Evolutionary conservation across 2,888 invertebrate genomes (phyloP).

Genomic region (Drosophila melanocephala): DNA sequence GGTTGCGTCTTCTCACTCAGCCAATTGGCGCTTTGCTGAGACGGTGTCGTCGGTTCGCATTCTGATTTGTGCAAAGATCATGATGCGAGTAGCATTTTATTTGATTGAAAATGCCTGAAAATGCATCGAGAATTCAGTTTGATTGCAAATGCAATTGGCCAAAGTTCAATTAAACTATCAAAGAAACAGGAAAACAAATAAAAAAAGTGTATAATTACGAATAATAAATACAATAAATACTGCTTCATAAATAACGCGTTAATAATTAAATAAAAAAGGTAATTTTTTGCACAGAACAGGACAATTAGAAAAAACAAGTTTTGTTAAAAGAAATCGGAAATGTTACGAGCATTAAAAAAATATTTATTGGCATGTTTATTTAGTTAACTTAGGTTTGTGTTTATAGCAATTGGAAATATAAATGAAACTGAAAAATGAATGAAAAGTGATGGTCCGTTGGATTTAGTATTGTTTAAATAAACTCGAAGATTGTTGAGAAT

Average conservation of each 20-base stretch:
- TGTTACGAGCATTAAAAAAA: neutral
- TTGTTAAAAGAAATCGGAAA: neutral
- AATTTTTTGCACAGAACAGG: constrained; percentile 8
- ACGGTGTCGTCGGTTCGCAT: constrained; percentile 32
- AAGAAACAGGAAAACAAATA: constrained; percentile 9
- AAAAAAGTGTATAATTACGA: constrained; percentile 9
- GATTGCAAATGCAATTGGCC: constrained; percentile 36
- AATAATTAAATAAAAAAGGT: constrained; percentile 23
- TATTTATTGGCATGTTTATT: neutral
- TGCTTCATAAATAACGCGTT: neutral
- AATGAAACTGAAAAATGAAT: neutral
- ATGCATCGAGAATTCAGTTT: constrained; percentile 44
- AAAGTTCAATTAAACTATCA: constrained; percentile 35
- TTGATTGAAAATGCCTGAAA: constrained; percentile 38
- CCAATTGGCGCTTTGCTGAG: constrained; percentile 40
- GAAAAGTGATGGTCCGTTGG: neutral
- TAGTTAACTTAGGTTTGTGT: neutral
- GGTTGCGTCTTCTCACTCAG: constrained; percentile 43
- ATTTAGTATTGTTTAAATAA: neutral
- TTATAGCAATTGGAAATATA: neutral
- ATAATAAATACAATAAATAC: neutral
- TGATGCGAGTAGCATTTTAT: constrained; percentile 32
- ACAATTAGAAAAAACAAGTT: neutral
- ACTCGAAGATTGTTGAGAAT: neutral
- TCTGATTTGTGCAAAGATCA: constrained; percentile 52